phyloP scores from a whole-genome alignment of 2,113 vertebrate species.

The Percina caprodes region DNA sequence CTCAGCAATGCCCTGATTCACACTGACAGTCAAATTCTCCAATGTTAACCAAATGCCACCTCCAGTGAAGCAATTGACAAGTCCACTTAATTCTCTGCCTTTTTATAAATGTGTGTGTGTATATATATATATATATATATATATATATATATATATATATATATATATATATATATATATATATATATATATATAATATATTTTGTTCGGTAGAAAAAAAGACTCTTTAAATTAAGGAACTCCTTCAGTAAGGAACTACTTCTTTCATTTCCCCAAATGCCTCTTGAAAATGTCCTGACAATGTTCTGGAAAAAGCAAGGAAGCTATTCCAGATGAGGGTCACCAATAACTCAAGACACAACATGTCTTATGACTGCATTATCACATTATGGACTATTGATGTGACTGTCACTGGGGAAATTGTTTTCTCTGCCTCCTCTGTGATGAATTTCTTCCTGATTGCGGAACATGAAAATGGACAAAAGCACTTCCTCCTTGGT shows the following conservation, averaged over 20 bases:
- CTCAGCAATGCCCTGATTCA: slow-evolving; percentile 40
- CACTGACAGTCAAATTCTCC: slow-evolving; percentile 11
- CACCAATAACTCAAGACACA: slow-evolving; percentile 48
- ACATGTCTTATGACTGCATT: slow-evolving; percentile 52
- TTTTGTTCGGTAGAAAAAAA: neutral
- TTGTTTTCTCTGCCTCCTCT: slow-evolving; percentile 31
- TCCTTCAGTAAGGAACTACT: neutral
- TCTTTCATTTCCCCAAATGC: slow-evolving; percentile 9
- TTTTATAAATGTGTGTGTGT: neutral
- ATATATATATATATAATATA: neutral
- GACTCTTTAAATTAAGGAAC: neutral
- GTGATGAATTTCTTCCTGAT: slow-evolving; percentile 58
- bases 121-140: neutral
- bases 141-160: neutral
- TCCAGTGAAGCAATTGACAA: neutral
- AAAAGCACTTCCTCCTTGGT: slow-evolving; percentile 33
- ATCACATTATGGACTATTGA: slow-evolving; percentile 51
- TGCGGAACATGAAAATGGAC: slow-evolving; percentile 40
- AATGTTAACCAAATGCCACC: slow-evolving; percentile 17
- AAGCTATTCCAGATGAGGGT: slow-evolving; percentile 36
- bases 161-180: neutral
- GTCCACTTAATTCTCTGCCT: slow-evolving; percentile 5
- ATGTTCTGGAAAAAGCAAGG: neutral
- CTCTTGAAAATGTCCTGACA: neutral
- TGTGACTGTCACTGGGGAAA: slow-evolving; percentile 52